Percentiles rank a stretch among this genome's conserved stretches.
phyloP scores from a whole-genome alignment of 2,113 vertebrate species.

The Leuciscus idus region DNA sequence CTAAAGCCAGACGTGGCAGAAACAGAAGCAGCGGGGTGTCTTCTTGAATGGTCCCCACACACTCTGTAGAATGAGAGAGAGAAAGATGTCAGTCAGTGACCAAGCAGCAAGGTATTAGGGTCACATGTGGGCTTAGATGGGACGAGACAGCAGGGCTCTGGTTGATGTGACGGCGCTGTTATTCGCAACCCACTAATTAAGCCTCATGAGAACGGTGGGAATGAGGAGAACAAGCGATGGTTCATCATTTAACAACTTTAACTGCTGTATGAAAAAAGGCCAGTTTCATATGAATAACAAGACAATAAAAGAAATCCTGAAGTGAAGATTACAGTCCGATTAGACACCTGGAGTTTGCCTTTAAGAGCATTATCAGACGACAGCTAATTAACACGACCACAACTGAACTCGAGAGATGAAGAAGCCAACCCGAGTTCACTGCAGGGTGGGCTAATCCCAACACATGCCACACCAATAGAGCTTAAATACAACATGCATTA shows the following conservation, averaged over 20 bases:
- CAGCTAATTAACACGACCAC: slow-evolving; percentile 39
- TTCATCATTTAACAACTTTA: background rate
- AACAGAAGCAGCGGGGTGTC: slow-evolving; percentile 12
- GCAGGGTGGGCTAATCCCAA: slow-evolving; percentile 6
- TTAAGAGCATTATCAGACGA: slow-evolving; percentile 45
- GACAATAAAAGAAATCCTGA: background rate
- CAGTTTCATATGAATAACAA: background rate
- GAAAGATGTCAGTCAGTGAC: slow-evolving; percentile 24
- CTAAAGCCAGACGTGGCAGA: slow-evolving; percentile 25
- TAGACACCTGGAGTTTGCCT: slow-evolving; percentile 18
- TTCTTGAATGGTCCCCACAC: slow-evolving; percentile 8
- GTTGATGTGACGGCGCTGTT: background rate
- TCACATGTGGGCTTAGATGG: slow-evolving; percentile 10
- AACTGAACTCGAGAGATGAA: slow-evolving; percentile 37
- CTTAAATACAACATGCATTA: slow-evolving; percentile 18
- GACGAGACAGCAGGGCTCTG: slow-evolving; percentile 9
- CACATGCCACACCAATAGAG: slow-evolving; percentile 23
- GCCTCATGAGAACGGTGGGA: slow-evolving; percentile 1
- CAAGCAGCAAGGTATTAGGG: slow-evolving; percentile 31
- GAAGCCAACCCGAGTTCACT: slow-evolving; percentile 1
- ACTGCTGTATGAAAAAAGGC: background rate
- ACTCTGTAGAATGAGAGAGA: slow-evolving; percentile 19
- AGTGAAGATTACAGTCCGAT: background rate
- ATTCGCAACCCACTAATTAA: slow-evolving; percentile 12
- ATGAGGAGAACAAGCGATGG: background rate